Percentiles rank a stretch among this genome's conserved stretches.
These are phyloP conservation scores for Palythoa grandiflora DNA, from an alignment of 92 coral and sea anemone species.

Conservation along the genomic window DNA sequence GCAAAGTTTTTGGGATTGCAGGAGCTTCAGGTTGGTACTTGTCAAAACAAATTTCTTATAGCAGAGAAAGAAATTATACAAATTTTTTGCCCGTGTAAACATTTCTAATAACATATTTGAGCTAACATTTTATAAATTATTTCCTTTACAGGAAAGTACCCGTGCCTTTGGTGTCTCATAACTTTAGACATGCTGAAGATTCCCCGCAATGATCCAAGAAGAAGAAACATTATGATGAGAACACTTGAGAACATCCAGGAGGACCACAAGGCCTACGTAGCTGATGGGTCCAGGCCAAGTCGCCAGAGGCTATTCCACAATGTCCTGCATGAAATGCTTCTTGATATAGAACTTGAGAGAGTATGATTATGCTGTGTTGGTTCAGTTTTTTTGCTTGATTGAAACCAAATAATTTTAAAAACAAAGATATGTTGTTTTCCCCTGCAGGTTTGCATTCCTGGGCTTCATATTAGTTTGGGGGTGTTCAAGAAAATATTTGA, in stretches of 20 bases:
- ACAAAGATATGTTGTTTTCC: constrained; percentile 4
- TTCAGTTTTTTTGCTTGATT: constrained; percentile 3
- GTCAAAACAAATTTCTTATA: background rate
- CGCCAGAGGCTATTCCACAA: constrained; percentile 36
- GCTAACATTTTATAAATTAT: background rate
- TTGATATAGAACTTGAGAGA: constrained; percentile 38
- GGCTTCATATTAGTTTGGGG: constrained; percentile 55
- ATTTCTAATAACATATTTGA: background rate
- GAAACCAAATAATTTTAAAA: background rate
- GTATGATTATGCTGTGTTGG: constrained; percentile 16
- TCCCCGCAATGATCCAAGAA: constrained; percentile 33
- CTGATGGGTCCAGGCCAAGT: constrained; percentile 35
- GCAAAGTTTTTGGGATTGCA: constrained; percentile 56
- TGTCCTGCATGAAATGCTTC: constrained; percentile 30
- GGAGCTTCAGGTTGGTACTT: constrained; percentile 57
- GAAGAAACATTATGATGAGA: background rate
- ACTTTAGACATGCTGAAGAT: constrained; percentile 20
- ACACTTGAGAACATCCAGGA: constrained; percentile 21
- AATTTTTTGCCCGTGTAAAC: background rate
- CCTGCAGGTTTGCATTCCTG: constrained; percentile 56
- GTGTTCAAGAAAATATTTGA: constrained; percentile 47
- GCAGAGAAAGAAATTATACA: constrained; percentile 3
- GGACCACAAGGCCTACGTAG: constrained; percentile 15
- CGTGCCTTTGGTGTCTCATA: constrained; percentile 29
- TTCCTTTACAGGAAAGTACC: constrained; percentile 30